These are phyloP conservation scores for Drosophila mayri DNA, from an alignment of 1,140 invertebrate genomes.

Conservation along the genomic window DNA sequence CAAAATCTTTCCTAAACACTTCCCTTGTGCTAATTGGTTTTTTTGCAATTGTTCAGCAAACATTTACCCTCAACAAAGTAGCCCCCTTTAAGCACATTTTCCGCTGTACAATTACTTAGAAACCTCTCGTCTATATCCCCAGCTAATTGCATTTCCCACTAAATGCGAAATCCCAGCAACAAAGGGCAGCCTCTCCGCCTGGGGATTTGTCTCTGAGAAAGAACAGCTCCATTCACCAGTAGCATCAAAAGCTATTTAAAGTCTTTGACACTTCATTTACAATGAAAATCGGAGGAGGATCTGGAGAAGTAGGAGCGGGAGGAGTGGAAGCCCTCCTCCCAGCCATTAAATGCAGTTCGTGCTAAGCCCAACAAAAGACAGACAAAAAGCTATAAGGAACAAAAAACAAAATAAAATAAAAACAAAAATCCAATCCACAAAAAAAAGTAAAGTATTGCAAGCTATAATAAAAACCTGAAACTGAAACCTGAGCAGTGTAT, in stretches of 20 bases:
- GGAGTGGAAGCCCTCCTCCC: slow-evolving; percentile 30
- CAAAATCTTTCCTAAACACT: slow-evolving; percentile 2
- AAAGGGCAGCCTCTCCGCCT: slow-evolving; percentile 10
- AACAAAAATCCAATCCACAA: slow-evolving; percentile 29
- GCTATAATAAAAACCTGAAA: slow-evolving; percentile 69
- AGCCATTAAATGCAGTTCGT: slow-evolving; percentile 64
- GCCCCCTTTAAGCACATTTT: slow-evolving; percentile 9
- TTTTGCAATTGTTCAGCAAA: slow-evolving; percentile 29
- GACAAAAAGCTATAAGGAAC: slow-evolving; percentile 63
- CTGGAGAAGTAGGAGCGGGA: neutral
- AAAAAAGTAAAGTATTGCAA: slow-evolving; percentile 56
- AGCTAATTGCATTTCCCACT: slow-evolving; percentile 59
- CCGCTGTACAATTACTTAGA: slow-evolving; percentile 33
- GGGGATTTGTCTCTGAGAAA: slow-evolving; percentile 51
- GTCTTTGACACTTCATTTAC: slow-evolving; percentile 83
- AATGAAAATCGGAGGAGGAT: slow-evolving; percentile 73
- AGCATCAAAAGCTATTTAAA: slow-evolving; percentile 83
- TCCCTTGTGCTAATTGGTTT: slow-evolving; percentile 28
- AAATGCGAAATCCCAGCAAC: slow-evolving; percentile 51
- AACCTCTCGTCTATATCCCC: slow-evolving; percentile 29
- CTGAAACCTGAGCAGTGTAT: slow-evolving; percentile 78
- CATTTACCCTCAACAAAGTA: slow-evolving; percentile 18
- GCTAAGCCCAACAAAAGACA: slow-evolving; percentile 72
- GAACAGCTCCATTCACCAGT: slow-evolving; percentile 78
- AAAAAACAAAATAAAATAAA: slow-evolving; percentile 21